These are phyloP conservation scores for Sinocyclocheilus anshuiensis DNA, from an alignment of 2,113 vertebrate species.

Conservation along the genomic window DNA sequence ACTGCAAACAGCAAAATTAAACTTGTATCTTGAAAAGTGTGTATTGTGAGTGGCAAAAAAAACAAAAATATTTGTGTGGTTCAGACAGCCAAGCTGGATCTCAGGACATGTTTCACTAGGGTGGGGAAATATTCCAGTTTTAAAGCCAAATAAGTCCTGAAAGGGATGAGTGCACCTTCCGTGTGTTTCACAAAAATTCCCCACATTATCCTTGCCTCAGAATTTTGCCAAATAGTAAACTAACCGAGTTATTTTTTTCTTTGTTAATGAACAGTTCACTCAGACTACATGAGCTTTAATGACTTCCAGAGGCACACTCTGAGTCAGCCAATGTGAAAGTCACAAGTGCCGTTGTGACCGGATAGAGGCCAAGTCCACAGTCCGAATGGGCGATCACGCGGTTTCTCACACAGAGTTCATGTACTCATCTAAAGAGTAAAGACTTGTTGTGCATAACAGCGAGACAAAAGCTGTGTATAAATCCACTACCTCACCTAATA, in stretches of 20 bases:
- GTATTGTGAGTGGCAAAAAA: not conserved
- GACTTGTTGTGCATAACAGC: not conserved
- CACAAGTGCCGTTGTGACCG: constrained; percentile 54
- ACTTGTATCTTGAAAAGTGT: not conserved
- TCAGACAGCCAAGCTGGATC: not conserved
- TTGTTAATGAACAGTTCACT: constrained; percentile 35
- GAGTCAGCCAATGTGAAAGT: constrained; percentile 71
- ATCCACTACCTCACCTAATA: not conserved
- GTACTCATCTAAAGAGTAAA: not conserved
- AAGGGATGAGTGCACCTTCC: constrained; percentile 48
- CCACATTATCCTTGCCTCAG: constrained; percentile 57
- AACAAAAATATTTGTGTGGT: not conserved
- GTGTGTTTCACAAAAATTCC: constrained; percentile 63
- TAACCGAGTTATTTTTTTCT: constrained; percentile 15
- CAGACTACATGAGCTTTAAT: constrained; percentile 65
- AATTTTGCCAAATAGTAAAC: constrained; percentile 37
- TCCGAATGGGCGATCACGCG: not conserved
- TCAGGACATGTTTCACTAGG: constrained; percentile 22
- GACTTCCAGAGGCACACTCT: constrained; percentile 65
- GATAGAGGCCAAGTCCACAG: constrained; percentile 24
- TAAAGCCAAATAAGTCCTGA: constrained; percentile 50
- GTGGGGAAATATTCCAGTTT: constrained; percentile 36
- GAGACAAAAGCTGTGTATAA: not conserved
- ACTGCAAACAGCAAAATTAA: not conserved
- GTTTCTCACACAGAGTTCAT: constrained; percentile 7